Base-by-base conservation (phyloP, 2,888 invertebrate species). In the Lumbricus terrestris region DNA sequence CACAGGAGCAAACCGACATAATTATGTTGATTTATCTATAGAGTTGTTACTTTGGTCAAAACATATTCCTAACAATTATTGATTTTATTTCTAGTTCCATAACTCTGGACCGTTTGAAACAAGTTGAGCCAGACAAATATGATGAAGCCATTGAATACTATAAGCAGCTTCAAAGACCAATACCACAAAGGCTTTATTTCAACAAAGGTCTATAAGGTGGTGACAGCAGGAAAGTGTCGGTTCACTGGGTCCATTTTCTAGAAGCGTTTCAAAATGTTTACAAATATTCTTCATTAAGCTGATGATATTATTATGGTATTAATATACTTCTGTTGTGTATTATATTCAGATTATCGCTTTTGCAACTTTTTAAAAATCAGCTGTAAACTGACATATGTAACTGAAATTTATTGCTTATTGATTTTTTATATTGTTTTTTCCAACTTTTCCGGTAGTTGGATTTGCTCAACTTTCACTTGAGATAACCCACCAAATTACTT, bases 131-230 rank as follows among this genome's bases (percentile, higher is more conserved):
- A 29, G 96, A 97, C 85, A 96, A 96, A 82, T 97, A 97, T 92
- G 96, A 96, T 83, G 96, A 97, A 93, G 96, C 97, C 91, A 94
- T 96, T 90, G 96, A 96, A 92, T 96, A 96, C 91, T 95, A 96
- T 90, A 96, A 96, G 16, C 94, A 94, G 2, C 96, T 96, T 90
- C 37, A 89, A 6, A 13, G 23, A 54, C 85, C 85, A 16, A 95
- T 97, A 37, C 98, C 98, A 0, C 95, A 96, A 90, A 96, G 96
- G 88, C 96, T 98, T 0, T 98, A 97, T 95, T 98, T 98, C 95
- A 98, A 98, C 95, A 98, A 98, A 95, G 98, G 98, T 40, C 95
- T 98, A 93, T 98, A 97, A 96, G 82, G n/a, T 54, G n/a, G 89
- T 23, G 34, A 35, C 35, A 69, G 69, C 69, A 69, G n/a, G 69